Evolutionary conservation across 2,888 invertebrate genomes (phyloP), one percentile per base, ranked within the genome.

Genomic region (Blastobasis lacticolella): DNA sequence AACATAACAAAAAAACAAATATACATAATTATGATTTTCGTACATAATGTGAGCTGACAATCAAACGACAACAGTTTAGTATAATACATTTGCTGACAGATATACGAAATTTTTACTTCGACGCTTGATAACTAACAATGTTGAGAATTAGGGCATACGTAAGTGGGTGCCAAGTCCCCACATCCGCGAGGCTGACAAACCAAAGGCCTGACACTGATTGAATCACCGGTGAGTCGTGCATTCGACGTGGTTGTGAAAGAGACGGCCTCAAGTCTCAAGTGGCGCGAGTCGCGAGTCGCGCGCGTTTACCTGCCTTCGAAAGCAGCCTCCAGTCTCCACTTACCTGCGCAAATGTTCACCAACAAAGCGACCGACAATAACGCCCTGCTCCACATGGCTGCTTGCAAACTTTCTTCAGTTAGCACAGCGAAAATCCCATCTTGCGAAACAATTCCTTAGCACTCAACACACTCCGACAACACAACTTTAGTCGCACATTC

Each of bases 311-410:
- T 23, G 23, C 23, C 23, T 23, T 23, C 23, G 23, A 23, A 23
- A 23, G 23, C 23, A 23, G 23, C 23, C 23, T 23, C 23, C 23
- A 23, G 23, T 23, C 23, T 64, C 70, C 76, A 75, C 85, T 86
- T 87, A 88, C 87, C 87, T 82, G 85, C 72, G 78, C 82, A 84
- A 74, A 85, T 79, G 76, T 85, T 71, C 78, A 85, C 73, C 78
- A 85, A 72, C 77, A 81, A 74, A 73, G 74, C 75, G 72, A 82
- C 74, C 67, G 78, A 85, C 77, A 85, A 86, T 84, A 87, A 82
- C 81, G 77, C 75, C 75, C 78, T 69, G 74, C 66, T 75, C 75
- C 76, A 76, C 87, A 87, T 87, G 68, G 59, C 65, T 70, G 62
- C 71, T 69, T 61, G 63, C 67, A 70, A 72, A 83, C 82, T 83